These are phyloP conservation scores for Yponomeuta evonymella DNA, from an alignment of 2,888 invertebrate species.

Conservation along the genomic window DNA sequence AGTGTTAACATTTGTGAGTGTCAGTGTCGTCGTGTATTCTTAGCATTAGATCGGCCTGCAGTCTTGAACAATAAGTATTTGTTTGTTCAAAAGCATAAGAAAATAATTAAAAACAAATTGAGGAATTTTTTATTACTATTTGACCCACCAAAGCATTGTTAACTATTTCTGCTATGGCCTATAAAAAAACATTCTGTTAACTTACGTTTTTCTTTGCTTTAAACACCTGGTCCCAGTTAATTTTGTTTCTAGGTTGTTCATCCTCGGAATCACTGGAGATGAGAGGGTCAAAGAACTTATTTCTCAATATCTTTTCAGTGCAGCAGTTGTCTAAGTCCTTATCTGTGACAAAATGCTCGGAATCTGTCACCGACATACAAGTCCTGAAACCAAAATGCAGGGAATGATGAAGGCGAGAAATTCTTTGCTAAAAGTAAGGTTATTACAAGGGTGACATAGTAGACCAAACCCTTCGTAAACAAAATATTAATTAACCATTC, in stretches of 20 bases:
- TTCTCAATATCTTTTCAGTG: conserved; percentile 48
- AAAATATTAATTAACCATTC: no score
- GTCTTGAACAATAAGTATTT: no score
- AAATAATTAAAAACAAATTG: no score
- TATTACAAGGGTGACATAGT: no score
- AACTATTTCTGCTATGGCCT: no score
- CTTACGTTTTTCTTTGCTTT: conserved; percentile 23
- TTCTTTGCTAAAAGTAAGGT: not conserved
- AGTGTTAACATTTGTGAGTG: no score
- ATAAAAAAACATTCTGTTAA: not conserved
- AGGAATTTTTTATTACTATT: no score
- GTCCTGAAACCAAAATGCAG: conserved; percentile 34
- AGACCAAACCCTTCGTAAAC: no score
- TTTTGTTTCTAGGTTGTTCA: conserved; percentile 28
- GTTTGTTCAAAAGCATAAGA: no score
- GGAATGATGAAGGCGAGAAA: conserved; percentile 25
- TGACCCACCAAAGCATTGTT: no score
- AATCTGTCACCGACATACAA: conserved; percentile 17
- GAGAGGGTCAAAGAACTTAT: conserved; percentile 48
- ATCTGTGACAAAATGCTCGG: conserved; percentile 37
- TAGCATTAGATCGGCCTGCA: no score
- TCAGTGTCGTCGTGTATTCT: no score
- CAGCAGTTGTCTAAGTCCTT: conserved; percentile 46
- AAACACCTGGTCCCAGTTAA: conserved; percentile 52
- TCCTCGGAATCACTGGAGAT: conserved; percentile 50